Evolutionary conservation across 2,888 invertebrate species (phyloP), one percentile per base, ranked within the genome.

Genomic region (Epinotia nisella): DNA sequence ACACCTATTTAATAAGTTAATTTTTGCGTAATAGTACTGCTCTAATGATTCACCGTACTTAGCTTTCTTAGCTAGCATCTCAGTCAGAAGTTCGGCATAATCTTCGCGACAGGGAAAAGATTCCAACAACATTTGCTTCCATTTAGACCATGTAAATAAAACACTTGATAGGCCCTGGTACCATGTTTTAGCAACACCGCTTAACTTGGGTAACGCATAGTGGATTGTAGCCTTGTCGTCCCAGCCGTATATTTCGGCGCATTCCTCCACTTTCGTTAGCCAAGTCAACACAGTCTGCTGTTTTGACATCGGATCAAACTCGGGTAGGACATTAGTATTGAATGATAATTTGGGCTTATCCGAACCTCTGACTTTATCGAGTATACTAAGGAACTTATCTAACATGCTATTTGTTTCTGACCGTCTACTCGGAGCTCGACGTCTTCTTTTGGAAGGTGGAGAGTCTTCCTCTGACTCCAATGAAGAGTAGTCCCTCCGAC

Each of bases 1-100:
- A 68, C 79, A 78, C 9, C 80, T 53, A 51, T 77, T 79, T 19
- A 78, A n/a, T 2, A 80, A 41, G 35, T 76, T 76, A 0, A 75
- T 9, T 21, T 77, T 77, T 0, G 51, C 58, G 51, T 77, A 77
- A 39, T 74, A 74, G 49, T 74, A 74, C 0, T 59, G 60, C 3
- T 74, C 70, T 4, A 74, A 51, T 1, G 70, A 65, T 49, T 74
- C 74, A 1, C 74, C 70, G 35, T 55, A 62, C 3, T 59, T 56
- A 0, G 15, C 66, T 29, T 56, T 51, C 24, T 61, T 74, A 10
- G 35, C 58, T 17, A 74, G 29, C 74, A 74, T 74, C 11, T 74
- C 74, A 0, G 70, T 60, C 19, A 70, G 24, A 15, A 74, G 61
- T 10, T 69, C 69, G 19, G 73, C 69, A 53, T 56, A 70, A 41